Base-by-base conservation (phyloP, 64 coral and sea anemone genomes). In the Hydrozoanthus tunicans region DNA sequence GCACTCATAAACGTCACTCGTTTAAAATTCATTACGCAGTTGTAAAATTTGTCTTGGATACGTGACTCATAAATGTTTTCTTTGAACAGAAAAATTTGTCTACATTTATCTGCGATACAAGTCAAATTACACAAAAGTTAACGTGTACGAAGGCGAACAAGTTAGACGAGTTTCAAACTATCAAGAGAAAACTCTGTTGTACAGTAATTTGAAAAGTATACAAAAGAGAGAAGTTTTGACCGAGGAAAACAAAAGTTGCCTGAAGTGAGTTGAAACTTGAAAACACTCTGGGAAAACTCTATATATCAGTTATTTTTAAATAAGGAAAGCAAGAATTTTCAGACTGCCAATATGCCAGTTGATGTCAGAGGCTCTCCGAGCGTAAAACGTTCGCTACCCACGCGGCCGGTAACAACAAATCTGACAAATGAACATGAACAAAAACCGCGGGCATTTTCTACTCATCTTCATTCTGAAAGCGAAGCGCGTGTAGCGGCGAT, bases 311-410 rank as follows among this genome's bases (percentile, higher is more conserved):
- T 80, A n/a, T 10, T 59, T 5, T 77, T 6, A 15, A 62, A 17
- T 26, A 8, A 62, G 12, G 26, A 66, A 17, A 52, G 80, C 17
- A 82, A 11, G 13, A 53, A 1, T 64, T 43, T 64, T 65, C 6
- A 13, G 13, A 62, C 32, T 14, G 27, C 17, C 9, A 86, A 59
- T 72, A 86, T 86, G 67, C 66, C 83, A 64, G 64, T 51, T 15
- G 82, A 85, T 64, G 5, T 68, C n/a, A 86, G 23, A 86, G 43
- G 11, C 59, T 57, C 54, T 56, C 65, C 25, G 27, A 83, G 32
- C 0, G 67, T 17, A 32, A 86, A 86, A 72, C 83, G 67, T 5
- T 56, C 66, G 9, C 58, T 86, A 54, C 83, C 83, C 23, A 11
- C 67, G 9, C 83, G 83, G 11, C 83, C 83, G 5, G 20, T 70